Conservation (phyloP, 1,140 invertebrate species). For the Aphelinus atriplicis region DNA sequence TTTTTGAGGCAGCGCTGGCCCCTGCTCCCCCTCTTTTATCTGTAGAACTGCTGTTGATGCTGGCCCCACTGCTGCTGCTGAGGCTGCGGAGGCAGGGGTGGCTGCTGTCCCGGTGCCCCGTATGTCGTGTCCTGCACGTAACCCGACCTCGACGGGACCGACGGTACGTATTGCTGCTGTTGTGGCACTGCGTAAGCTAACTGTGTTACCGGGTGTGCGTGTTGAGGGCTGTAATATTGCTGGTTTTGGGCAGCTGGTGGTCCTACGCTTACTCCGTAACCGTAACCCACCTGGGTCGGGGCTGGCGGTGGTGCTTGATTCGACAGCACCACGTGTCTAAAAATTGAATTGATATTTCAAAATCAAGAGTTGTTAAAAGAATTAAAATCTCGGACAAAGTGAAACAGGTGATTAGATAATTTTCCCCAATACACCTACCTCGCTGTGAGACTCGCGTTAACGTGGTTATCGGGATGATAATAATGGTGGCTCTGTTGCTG, state of each 20-base stretch:
- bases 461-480: conserved; percentile 51
- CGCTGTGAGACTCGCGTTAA: conserved; percentile 28
- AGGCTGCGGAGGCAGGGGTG: conserved; percentile 51
- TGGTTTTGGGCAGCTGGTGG: conserved; percentile 66
- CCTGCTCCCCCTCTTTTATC: conserved; percentile 54
- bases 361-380: neutral
- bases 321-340: conserved; percentile 33
- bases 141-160: conserved; percentile 57
- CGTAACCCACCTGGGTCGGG: conserved; percentile 60
- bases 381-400: neutral
- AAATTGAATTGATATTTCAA: neutral
- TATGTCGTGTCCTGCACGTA: conserved; percentile 63
- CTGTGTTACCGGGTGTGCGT: conserved; percentile 58
- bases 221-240: conserved; percentile 66
- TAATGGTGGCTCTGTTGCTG: conserved; percentile 65
- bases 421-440: conserved; percentile 7
- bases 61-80: conserved; percentile 62
- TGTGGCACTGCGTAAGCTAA: conserved; percentile 59
- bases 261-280: conserved; percentile 52
- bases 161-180: conserved; percentile 57
- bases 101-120: conserved; percentile 58
- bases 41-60: conserved; percentile 70
- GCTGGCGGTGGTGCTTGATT: conserved; percentile 55
- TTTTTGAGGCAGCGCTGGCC: too few species aligned
- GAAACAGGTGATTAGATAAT: neutral